A percentile compares a stretch with the other conserved stretches of the same genome.
Conservation (phyloP, 2,888 invertebrate genomes). For the Aricia artaxerxes region DNA sequence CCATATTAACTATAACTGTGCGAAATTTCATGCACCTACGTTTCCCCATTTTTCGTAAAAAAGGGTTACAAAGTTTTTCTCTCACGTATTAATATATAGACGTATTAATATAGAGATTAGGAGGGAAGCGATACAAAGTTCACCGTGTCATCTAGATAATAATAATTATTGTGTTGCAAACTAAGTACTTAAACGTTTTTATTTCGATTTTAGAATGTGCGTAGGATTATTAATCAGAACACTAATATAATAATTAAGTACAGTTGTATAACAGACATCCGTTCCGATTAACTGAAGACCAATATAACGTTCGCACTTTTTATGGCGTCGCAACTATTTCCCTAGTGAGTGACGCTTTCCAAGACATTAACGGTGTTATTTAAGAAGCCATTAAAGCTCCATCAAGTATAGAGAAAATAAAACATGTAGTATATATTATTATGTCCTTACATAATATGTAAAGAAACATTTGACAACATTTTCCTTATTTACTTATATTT, state of each 20-base stretch:
- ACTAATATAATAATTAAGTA: neutral
- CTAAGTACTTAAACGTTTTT: neutral
- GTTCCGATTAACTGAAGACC: neutral
- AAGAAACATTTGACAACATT: neutral
- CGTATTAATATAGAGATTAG: no score
- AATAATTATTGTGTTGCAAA: no score
- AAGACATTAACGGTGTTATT: constrained; percentile 15
- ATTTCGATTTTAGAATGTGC: neutral
- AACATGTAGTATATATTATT: neutral
- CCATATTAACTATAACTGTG: no score
- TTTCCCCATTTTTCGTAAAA: no score
- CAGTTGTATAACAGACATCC: neutral
- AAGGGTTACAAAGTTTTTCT: no score
- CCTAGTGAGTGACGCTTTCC: constrained; percentile 19
- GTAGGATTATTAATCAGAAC: neutral
- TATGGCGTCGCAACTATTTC: constrained; percentile 23
- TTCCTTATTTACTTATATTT: constrained; percentile 5
- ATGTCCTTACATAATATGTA: constrained; percentile 10
- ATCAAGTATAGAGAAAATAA: constrained; percentile 21
- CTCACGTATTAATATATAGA: no score
- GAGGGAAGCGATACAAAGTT: no score
- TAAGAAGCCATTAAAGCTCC: constrained; percentile 15
- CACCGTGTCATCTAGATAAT: no score
- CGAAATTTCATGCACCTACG: no score
- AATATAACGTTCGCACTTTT: neutral